A percentile compares a stretch with the other conserved stretches of the same genome.
These are phyloP conservation scores for Hyaena hyaena DNA, from an alignment of 2,113 vertebrate species.

Conservation along the genomic window DNA sequence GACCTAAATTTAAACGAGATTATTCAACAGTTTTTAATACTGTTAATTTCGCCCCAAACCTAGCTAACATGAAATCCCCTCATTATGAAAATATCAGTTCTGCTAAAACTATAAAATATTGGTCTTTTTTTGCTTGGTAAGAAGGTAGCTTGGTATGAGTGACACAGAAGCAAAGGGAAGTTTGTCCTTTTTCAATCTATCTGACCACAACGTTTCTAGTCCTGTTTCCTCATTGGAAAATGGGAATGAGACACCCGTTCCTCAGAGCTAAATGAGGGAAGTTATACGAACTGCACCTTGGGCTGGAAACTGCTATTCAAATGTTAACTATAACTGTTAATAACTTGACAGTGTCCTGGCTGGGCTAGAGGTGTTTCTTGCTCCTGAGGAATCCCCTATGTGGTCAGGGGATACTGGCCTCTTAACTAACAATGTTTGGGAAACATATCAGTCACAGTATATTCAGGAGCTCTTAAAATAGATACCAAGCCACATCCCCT, in stretches of 20 bases:
- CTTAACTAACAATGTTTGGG: not conserved
- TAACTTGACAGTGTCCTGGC: not conserved
- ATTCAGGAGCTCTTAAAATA: slow-evolving; percentile 47
- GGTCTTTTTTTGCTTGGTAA: not conserved
- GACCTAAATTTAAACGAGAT: slow-evolving; percentile 46
- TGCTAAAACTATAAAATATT: not conserved
- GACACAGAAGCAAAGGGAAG: not conserved
- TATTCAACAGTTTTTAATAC: not conserved
- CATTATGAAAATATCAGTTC: slow-evolving; percentile 3
- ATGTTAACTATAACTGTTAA: slow-evolving; percentile 18
- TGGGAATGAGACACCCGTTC: not conserved
- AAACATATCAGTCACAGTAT: slow-evolving; percentile 19
- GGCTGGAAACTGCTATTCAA: slow-evolving; percentile 36
- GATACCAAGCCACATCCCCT: not conserved
- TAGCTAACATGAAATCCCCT: slow-evolving; percentile 23
- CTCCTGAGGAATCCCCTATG: not conserved
- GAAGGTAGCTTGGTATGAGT: not conserved
- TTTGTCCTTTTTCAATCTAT: not conserved
- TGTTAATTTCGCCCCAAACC: slow-evolving; percentile 8
- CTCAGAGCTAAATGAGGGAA: not conserved
- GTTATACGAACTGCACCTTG: slow-evolving; percentile 15
- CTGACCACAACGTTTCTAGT: not conserved
- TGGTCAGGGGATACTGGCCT: not conserved
- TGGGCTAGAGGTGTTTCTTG: not conserved
- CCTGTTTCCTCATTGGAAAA: slow-evolving; percentile 21